A percentile compares a stretch with the other conserved stretches of the same genome.
Evolutionary conservation across 2,888 invertebrate genomes (phyloP).

Genomic region (Galerucella nymphaeae): DNA sequence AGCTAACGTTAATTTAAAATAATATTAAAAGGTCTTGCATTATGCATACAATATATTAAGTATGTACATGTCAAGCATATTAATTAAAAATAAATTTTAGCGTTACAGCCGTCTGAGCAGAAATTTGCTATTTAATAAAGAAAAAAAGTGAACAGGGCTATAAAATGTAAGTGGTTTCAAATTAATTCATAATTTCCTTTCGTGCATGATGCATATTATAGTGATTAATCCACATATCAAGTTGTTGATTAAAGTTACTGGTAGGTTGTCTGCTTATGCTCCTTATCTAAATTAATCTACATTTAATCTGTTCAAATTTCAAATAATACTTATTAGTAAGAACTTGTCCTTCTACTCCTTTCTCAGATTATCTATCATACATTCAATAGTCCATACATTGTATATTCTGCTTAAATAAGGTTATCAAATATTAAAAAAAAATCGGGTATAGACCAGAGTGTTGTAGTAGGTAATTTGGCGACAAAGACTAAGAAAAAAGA

Average conservation of each 20-base stretch:
- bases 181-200: slow-evolving; percentile 31
- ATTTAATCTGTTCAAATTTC: background rate
- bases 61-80: slow-evolving; percentile 10
- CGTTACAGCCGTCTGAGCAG: slow-evolving; percentile 29
- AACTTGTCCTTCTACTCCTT: no score
- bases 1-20: slow-evolving; percentile 17
- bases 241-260: slow-evolving; percentile 13
- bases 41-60: slow-evolving; percentile 14
- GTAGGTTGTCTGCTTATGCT: background rate
- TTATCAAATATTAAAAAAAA: background rate
- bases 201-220: slow-evolving; percentile 21
- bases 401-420: background rate
- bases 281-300: background rate
- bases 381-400: background rate
- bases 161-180: slow-evolving; percentile 35
- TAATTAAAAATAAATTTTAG: slow-evolving; percentile 20
- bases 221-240: slow-evolving; percentile 20
- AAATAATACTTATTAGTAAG: no score
- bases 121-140: slow-evolving; percentile 18
- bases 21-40: slow-evolving; percentile 13
- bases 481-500: slow-evolving; percentile 7
- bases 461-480: slow-evolving; percentile 2
- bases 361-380: no score
- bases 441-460: background rate
- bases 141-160: slow-evolving; percentile 19